Evolutionary conservation across 2,888 invertebrate species (phyloP).

Genomic region (Micoletzkya japonica): DNA sequence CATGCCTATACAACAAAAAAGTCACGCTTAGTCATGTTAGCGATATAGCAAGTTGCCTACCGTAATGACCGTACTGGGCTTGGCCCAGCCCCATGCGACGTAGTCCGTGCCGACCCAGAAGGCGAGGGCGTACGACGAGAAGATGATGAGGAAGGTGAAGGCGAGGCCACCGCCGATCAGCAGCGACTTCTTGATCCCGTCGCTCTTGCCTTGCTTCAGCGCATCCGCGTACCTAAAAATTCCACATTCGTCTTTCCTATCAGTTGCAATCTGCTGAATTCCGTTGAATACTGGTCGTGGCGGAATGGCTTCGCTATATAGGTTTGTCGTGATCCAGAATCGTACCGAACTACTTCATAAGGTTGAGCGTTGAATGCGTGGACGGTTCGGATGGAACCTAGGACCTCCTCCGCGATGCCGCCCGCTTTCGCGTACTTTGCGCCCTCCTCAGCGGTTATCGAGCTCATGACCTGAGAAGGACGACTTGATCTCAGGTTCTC

Average conservation of each 20-base stretch:
- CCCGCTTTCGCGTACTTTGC: constrained; percentile 56
- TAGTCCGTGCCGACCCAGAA: constrained; percentile 48
- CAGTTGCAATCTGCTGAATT: too few species aligned
- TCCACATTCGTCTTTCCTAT: too few species aligned
- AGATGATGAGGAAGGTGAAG: too few species aligned
- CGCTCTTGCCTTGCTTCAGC: constrained; percentile 44
- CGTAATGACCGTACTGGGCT: constrained; percentile 32
- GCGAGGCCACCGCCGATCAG: constrained; percentile 61
- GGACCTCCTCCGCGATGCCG: constrained; percentile 55
- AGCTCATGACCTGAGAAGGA: constrained; percentile 65
- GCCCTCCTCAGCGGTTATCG: constrained; percentile 66
- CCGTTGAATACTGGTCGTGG: too few species aligned
- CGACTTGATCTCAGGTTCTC: too few species aligned
- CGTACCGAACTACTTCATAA: constrained; percentile 34
- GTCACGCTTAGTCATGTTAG: too few species aligned
- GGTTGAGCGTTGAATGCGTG: constrained; percentile 52
- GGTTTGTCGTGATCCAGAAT: too few species aligned
- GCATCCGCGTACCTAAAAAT: constrained; percentile 53
- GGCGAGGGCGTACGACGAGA: constrained; percentile 53
- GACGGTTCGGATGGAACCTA: constrained; percentile 51
- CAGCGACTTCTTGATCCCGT: constrained; percentile 56
- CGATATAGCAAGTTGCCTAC: too few species aligned
- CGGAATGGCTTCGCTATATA: too few species aligned
- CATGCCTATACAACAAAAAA: too few species aligned
- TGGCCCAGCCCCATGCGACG: constrained; percentile 32